These are phyloP conservation scores for Acleris sparsana DNA, from an alignment of 2,888 invertebrate genomes.

Conservation along the genomic window DNA sequence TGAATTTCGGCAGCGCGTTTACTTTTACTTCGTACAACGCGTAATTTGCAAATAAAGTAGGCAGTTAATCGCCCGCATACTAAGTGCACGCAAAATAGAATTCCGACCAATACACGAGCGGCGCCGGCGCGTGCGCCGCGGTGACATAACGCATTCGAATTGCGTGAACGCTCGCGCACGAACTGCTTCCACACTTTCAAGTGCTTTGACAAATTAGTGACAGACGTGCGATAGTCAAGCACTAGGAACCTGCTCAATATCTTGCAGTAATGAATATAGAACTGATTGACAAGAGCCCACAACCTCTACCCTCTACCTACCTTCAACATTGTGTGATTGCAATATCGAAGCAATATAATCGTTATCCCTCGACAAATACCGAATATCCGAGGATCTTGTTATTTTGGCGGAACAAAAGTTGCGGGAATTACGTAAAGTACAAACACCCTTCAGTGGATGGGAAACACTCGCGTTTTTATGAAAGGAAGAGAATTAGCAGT, in stretches of 20 bases:
- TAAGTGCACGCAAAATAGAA: constrained; percentile 21
- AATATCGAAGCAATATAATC: neutral
- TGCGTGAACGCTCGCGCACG: constrained; percentile 18
- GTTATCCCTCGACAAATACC: neutral
- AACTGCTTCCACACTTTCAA: constrained; percentile 18
- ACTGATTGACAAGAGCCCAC: too few species aligned
- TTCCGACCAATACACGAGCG: constrained; percentile 4
- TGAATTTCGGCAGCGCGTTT: constrained; percentile 18
- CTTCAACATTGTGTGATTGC: too few species aligned
- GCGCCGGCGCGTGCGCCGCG: constrained; percentile 9
- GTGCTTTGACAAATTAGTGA: constrained; percentile 28
- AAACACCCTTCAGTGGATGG: constrained; percentile 8
- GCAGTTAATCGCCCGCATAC: constrained; percentile 24
- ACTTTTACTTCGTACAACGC: constrained; percentile 30
- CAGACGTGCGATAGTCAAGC: constrained; percentile 4
- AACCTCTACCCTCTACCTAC: too few species aligned
- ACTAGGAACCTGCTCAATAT: neutral
- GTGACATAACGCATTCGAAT: constrained; percentile 32
- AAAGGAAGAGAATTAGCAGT: constrained; percentile 1
- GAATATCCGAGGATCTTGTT: neutral
- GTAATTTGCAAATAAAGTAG: constrained; percentile 31
- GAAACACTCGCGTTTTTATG: constrained; percentile 18
- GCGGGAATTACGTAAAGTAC: constrained; percentile 5
- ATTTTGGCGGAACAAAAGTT: constrained; percentile 7
- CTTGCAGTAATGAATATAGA: neutral